phyloP scores from a whole-genome alignment of 2,113 vertebrate species.

The Acrocephalus kingi region DNA sequence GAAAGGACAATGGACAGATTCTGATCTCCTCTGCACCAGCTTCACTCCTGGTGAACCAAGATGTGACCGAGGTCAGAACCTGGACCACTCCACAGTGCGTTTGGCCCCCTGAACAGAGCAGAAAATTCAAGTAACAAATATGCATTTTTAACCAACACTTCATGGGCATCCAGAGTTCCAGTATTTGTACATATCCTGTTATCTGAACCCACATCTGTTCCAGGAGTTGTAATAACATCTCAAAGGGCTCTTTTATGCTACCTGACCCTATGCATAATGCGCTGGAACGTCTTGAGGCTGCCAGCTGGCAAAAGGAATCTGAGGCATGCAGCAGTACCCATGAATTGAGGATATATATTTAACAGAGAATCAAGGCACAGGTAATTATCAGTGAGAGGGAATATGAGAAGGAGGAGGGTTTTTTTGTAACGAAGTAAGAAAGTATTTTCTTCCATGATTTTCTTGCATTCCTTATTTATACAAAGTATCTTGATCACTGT shows the following conservation, averaged over 20 bases:
- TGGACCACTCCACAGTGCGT: not conserved
- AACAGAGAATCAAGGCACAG: slow-evolving; percentile 42
- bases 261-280: slow-evolving; percentile 31
- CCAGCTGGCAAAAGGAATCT: slow-evolving; percentile 27
- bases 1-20: not conserved
- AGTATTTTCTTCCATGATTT: slow-evolving; percentile 72
- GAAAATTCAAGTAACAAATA: not conserved
- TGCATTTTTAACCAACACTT: not conserved
- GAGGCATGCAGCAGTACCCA: not conserved
- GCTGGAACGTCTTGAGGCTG: slow-evolving; percentile 36
- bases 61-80: not conserved
- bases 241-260: slow-evolving; percentile 69
- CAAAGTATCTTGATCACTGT: slow-evolving; percentile 70
- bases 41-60: not conserved
- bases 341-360: slow-evolving; percentile 3
- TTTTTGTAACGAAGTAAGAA: slow-evolving; percentile 69
- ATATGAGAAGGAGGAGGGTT: not conserved
- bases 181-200: slow-evolving; percentile 3
- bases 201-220: slow-evolving; percentile 25
- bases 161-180: slow-evolving; percentile 18
- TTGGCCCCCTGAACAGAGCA: not conserved
- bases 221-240: slow-evolving; percentile 32
- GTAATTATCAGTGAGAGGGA: not conserved
- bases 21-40: not conserved
- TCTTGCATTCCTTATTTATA: slow-evolving; percentile 75